phyloP scores from a whole-genome alignment of 35 echinoderm and acorn worm genomes.

The Lytechinus variegatus region DNA sequence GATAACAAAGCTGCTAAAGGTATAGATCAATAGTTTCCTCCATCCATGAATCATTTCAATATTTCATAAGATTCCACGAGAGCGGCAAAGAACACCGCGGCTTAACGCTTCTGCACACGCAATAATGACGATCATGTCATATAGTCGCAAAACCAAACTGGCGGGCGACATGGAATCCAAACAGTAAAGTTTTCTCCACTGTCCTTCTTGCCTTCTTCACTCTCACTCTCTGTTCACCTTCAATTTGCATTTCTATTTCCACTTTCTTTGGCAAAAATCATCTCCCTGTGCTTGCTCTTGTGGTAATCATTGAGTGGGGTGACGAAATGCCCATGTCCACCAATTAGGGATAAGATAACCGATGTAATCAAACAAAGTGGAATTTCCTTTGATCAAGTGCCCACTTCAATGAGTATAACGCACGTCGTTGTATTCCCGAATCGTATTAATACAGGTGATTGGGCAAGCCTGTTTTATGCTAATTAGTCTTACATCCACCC shows the following conservation, averaged over 20 bases:
- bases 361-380: slow-evolving; percentile 19
- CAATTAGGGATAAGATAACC: neutral
- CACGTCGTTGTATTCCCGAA: neutral
- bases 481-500: neutral
- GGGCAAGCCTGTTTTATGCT: neutral
- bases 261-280: neutral
- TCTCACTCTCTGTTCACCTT: neutral
- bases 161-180: neutral
- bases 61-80: neutral
- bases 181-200: neutral
- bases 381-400: neutral
- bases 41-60: neutral
- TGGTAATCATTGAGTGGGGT: neutral
- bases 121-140: neutral
- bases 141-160: neutral
- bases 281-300: neutral
- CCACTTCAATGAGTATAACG: neutral
- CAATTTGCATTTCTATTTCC: neutral
- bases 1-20: neutral
- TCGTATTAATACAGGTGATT: neutral
- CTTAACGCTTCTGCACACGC: neutral
- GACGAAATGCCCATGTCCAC: neutral
- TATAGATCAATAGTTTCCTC: neutral
- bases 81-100: neutral
- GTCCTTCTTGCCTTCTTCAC: neutral